These are phyloP conservation scores for Phymastichus coffea DNA, from an alignment of 1,140 invertebrate genomes.

Conservation along the genomic window DNA sequence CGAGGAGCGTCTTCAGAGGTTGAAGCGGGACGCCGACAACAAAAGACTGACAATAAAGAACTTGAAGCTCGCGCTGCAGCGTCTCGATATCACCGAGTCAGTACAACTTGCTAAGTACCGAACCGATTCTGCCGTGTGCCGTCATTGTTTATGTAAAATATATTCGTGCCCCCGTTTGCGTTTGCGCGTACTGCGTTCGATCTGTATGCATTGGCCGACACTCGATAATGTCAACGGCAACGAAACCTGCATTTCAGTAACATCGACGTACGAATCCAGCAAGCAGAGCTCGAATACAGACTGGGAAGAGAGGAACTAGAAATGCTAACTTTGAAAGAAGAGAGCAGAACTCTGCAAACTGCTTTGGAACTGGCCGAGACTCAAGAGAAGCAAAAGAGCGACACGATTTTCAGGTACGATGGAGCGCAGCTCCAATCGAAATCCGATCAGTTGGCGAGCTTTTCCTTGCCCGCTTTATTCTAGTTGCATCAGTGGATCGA, in stretches of 20 bases:
- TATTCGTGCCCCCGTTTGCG: no score
- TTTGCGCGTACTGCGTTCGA: no score
- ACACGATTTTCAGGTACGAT: constrained; percentile 69
- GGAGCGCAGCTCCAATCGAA: no score
- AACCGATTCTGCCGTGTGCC: no score
- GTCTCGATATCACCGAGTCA: constrained; percentile 79
- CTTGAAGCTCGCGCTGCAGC: constrained; percentile 71
- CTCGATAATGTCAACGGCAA: constrained; percentile 22
- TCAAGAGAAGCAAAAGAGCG: constrained; percentile 51
- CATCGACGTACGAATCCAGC: constrained; percentile 85
- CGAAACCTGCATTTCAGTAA: constrained; percentile 75
- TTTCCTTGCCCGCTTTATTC: no score
- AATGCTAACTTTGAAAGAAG: constrained; percentile 78
- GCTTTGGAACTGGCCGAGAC: constrained; percentile 72
- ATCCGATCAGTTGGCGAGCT: no score
- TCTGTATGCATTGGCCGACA: no score
- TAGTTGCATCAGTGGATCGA: constrained; percentile 58
- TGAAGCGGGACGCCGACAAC: constrained; percentile 70
- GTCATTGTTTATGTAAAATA: no score
- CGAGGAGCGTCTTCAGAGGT: constrained; percentile 66
- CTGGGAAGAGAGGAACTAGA: constrained; percentile 84
- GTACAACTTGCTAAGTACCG: constrained; percentile 41
- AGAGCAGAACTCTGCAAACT: constrained; percentile 75
- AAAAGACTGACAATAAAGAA: constrained; percentile 74
- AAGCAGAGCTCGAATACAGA: constrained; percentile 86